Base-by-base conservation (phyloP, 2,113 vertebrate species). In the Sigmodon hispidus region DNA sequence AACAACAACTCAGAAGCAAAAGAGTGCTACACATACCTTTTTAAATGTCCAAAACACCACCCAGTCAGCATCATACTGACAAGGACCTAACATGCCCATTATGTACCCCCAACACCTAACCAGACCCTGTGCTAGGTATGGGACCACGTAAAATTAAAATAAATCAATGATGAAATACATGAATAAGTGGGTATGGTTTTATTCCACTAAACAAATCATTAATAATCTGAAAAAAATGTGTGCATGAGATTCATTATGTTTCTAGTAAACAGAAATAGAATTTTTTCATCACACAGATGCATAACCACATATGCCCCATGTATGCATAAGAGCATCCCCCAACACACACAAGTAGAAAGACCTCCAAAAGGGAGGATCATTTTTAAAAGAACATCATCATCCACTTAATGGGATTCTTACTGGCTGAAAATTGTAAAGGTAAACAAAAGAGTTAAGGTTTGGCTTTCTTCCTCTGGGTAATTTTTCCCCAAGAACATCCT, bases 401-500 rank as follows among this genome's bases (percentile, higher is more conserved):
- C 48, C 15, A 11, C 76, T 70, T 91, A 52, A 52, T 77, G 26
- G 43, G 86, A 10, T 22, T 6, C 40, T 92, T 79, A 52, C 7
- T 63, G 55, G 29, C 34, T 76, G 11, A 94, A 88, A 94, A 94
- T 9, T 77, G 26, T 61, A 76, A 87, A 91, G 69, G 61, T n/a
- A 48, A n/a, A 4, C 31, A 40, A 72, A 89, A 92, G 69, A 85
- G 59, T 52, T 94, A 77, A 85, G 4, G 57, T 88, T 77, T 84
- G 48, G n/a, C 24, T 81, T 93, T 94, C 75, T 93, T 84, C 8
- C 65, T 86, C 29, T 72, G n/a, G 36, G 65, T 92, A 59, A 91
- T 80, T 96, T 96, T 59, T 95, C 86, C 24, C 81, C 93, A 96
- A 97, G 89, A 93, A 80, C 40, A 87, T 92, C 43, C 80, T 55